Base-by-base conservation (phyloP, 2,888 invertebrate genomes). In the Trichopria drosophilae region DNA sequence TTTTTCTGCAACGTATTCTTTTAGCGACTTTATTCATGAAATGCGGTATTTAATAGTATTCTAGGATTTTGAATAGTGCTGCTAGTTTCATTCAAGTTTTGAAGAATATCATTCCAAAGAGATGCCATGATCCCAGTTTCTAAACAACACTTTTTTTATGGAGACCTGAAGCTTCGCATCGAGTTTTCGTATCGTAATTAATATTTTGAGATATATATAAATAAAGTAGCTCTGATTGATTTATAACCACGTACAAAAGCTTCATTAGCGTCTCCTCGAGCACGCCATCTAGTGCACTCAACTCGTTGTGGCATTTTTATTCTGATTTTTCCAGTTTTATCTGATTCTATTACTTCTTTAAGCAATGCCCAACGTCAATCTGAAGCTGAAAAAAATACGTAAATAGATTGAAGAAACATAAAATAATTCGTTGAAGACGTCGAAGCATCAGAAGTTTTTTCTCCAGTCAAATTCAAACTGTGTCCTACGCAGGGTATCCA, bases 401-500 rank as follows among this genome's bases (percentile, higher is more conserved):
- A 39, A 9, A 52, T 23, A 26, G 24, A 13, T 28, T 44, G 22
- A 4, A 41, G 20, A 48, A 48, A 29, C 9, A 24, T 24, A 28
- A 40, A 48, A 41, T 28, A 34, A 7, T 28, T 23, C 20, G 23
- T 23, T 24, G 39, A n/a, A n/a, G n/a, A n/a, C n/a, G n/a, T n/a
- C n/a, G n/a, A n/a, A n/a, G n/a, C n/a, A n/a, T 26, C 24, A 24
- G 6, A 9, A 10, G 7, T 24, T 10, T 10, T 9, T 24, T 24
- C 24, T 10, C 24, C 24, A 24, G 7, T 24, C 13, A 54, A 35
- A 32, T 54, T 54, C 37, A 51, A 35, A 12, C 50, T 50, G 35
- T 54, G 50, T 12, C 39, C 42, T 31, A 37, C 46, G 42, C 50
- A 54, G 29, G 54, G 43, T 32, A 48, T 34, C 37, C 47, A 48